Evolutionary conservation across 2,113 vertebrate species (phyloP).

Genomic region (Zootoca vivipara): DNA sequence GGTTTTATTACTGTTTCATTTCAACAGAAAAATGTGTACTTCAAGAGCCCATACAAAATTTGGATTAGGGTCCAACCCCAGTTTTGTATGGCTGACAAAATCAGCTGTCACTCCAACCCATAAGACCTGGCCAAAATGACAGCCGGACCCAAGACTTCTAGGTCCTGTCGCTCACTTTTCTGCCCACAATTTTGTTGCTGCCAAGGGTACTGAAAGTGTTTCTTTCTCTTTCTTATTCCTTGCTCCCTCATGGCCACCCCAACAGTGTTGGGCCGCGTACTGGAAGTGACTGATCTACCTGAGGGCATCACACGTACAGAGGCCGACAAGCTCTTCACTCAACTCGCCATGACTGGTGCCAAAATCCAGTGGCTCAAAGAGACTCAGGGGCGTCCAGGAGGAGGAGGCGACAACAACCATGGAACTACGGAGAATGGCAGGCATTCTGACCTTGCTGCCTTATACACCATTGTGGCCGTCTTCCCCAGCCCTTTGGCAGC

Average conservation of each 20-base stretch:
- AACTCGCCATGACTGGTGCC: constrained; percentile 94
- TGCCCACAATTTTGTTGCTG: background rate
- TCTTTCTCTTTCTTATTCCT: background rate
- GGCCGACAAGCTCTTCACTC: constrained; percentile 96
- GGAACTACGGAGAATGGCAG: constrained; percentile 80
- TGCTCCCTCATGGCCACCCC: background rate
- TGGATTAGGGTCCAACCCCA: background rate
- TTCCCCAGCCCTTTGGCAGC: constrained; percentile 96
- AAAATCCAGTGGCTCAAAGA: constrained; percentile 99
- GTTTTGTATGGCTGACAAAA: background rate
- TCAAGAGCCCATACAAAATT: background rate
- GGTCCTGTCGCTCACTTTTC: background rate
- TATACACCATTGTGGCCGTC: constrained; percentile 98
- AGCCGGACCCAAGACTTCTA: background rate
- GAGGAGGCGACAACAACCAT: constrained; percentile 69
- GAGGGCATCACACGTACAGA: constrained; percentile 95
- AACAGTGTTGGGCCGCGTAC: constrained; percentile 90
- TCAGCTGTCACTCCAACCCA: background rate
- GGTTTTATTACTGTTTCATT: background rate
- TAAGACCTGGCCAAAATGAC: background rate
- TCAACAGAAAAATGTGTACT: background rate
- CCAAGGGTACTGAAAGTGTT: background rate
- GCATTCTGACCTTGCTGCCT: constrained; percentile 90
- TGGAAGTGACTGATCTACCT: constrained; percentile 96
- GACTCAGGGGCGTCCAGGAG: constrained; percentile 79